Evolutionary conservation across 2,888 invertebrate genomes (phyloP), one percentile per base, ranked within the genome.

Genomic region (Aporophyla nigra): DNA sequence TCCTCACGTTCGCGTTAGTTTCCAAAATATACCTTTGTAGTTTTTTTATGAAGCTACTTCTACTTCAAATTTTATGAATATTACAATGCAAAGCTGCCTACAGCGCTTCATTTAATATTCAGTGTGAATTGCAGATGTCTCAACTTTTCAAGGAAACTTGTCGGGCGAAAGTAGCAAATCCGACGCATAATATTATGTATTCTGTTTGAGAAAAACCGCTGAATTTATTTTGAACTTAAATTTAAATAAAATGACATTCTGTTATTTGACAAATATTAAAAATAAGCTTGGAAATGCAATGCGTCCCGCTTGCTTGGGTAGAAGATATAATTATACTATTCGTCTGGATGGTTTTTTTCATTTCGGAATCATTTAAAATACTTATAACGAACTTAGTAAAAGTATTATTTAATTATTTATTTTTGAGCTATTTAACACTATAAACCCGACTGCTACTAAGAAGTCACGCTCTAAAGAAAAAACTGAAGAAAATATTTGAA

Each of bases 41-140:
- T 58, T 76, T 75, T 33, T 79, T 81, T 66, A 81, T 40, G 56
- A 65, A 56, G 27, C 27, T 75, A 69, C 19, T 9, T 58, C 40
- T 59, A 21, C 40, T 77, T 71, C 6, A 73, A 59, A 61, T 72
- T 72, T 79, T 84, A 84, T 77, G 77, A 61, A 78, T 72, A 76
- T 74, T 79, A 82, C 61, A 79, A 84, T 76, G 74, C 78, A 73
- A 76, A 76, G 74, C 82, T 75, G 66, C 74, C 80, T 56, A 75
- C 63, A 78, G 69, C 66, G 71, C 40, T 76, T 83, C 77, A 87
- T 86, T 86, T 85, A 65, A 77, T 75, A 87, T 89, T 89, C 89
- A 89, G 89, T 89, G 89, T 88, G 81, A 87, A 87, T 85, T 84
- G 83, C 76, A 79, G 76, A 86, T 85, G 83, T 82, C 71, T 69